Conservation (phyloP, 2,113 vertebrate genomes). For the Ranitomeya variabilis region DNA sequence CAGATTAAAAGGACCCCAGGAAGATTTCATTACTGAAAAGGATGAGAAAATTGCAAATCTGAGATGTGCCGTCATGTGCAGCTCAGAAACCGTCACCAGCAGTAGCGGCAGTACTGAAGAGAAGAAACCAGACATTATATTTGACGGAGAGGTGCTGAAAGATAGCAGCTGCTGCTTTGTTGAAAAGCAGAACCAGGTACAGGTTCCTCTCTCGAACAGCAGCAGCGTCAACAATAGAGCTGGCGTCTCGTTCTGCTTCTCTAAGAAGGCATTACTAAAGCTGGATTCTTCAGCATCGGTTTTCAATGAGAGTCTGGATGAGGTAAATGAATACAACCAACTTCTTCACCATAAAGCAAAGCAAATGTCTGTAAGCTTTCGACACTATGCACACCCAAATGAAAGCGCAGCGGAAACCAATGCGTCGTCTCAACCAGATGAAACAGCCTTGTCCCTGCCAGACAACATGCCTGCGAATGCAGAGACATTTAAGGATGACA, state of each 20-base stretch:
- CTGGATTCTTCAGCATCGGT: slow-evolving; percentile 94
- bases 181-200: slow-evolving; percentile 63
- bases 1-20: slow-evolving; percentile 72
- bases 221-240: slow-evolving; percentile 72
- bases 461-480: slow-evolving; percentile 60
- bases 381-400: slow-evolving; percentile 62
- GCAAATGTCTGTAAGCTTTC: slow-evolving; percentile 64
- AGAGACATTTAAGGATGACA: slow-evolving; percentile 66
- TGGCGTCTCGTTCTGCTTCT: slow-evolving; percentile 95
- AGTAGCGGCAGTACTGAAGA: slow-evolving; percentile 58
- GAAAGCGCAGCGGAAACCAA: slow-evolving; percentile 60
- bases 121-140: slow-evolving; percentile 60
- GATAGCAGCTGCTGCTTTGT: slow-evolving; percentile 60
- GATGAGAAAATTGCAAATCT: slow-evolving; percentile 66
- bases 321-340: slow-evolving; percentile 74
- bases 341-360: slow-evolving; percentile 73
- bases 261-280: slow-evolving; percentile 85
- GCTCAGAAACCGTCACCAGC: slow-evolving; percentile 65
- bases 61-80: slow-evolving; percentile 61
- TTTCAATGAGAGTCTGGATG: slow-evolving; percentile 88
- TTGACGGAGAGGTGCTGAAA: slow-evolving; percentile 64
- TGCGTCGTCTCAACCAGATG: slow-evolving; percentile 51
- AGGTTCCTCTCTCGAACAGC: slow-evolving; percentile 64
- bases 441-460: slow-evolving; percentile 58
- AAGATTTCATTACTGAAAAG: slow-evolving; percentile 69